phyloP scores from a whole-genome alignment of 2,797 vertebrate genomes.

The Centroberyx gerrardi region DNA sequence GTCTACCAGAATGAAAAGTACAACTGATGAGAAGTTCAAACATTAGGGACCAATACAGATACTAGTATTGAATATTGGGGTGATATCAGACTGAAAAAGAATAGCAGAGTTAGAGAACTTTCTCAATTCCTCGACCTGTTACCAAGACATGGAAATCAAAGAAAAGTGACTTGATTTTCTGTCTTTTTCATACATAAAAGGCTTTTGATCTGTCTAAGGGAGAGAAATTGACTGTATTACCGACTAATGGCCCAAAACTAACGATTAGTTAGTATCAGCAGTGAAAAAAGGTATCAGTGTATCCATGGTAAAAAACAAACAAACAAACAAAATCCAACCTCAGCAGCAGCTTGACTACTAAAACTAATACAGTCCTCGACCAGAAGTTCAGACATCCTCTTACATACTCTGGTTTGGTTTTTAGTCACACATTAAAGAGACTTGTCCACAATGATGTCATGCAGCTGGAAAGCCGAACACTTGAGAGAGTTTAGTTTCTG shows the following conservation, averaged over 20 bases:
- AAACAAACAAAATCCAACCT: neutral
- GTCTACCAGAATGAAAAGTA: neutral
- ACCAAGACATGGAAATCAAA: no score
- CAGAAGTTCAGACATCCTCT: constrained; percentile 12
- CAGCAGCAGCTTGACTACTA: neutral
- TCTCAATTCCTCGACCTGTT: no score
- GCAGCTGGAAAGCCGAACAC: constrained; percentile 32
- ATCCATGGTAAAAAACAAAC: neutral
- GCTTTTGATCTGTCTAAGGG: no score
- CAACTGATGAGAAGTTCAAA: neutral
- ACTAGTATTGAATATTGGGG: no score
- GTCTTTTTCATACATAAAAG: neutral
- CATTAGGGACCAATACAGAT: no score
- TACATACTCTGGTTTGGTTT: constrained; percentile 22
- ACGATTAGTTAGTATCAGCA: neutral
- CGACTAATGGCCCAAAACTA: neutral
- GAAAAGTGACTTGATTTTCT: neutral
- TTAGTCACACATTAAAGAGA: neutral
- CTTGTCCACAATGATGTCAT: constrained; percentile 54
- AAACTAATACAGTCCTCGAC: neutral
- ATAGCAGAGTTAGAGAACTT: no score
- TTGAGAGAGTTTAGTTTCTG: constrained; percentile 42
- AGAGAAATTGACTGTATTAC: no score
- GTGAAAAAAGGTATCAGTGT: neutral
- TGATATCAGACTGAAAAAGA: no score